phyloP scores from a whole-genome alignment of 2,797 vertebrate species.

The Labroides dimidiatus region DNA sequence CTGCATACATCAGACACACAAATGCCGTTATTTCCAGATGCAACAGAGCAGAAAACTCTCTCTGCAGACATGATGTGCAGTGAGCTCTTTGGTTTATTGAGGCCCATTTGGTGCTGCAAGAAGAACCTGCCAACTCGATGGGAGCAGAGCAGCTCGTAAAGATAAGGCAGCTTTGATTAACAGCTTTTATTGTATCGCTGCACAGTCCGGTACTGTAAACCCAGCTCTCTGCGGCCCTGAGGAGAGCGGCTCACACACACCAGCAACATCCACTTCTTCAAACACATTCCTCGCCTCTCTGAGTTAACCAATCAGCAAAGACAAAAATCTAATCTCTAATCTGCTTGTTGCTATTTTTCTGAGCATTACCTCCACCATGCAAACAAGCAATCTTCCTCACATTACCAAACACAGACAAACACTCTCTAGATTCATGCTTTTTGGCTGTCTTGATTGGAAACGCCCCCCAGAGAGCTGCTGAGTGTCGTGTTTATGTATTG shows the following conservation, averaged over 20 bases:
- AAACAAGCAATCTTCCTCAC: not conserved
- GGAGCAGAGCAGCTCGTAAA: constrained; percentile 22
- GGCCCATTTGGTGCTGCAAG: constrained; percentile 3
- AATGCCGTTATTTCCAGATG: not conserved
- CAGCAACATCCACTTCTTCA: constrained; percentile 9
- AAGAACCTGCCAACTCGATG: constrained; percentile 18
- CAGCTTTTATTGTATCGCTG: constrained; percentile 16
- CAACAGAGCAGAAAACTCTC: not conserved
- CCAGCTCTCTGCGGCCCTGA: not conserved
- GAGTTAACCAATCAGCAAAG: constrained; percentile 10
- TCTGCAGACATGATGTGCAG: not conserved
- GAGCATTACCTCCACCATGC: not conserved
- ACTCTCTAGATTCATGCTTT: not conserved
- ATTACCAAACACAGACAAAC: not conserved
- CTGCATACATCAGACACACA: not conserved
- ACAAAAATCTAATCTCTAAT: not conserved
- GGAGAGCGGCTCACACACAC: constrained; percentile 8
- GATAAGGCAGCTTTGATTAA: constrained; percentile 25
- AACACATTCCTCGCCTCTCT: constrained; percentile 1
- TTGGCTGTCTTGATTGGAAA: not conserved
- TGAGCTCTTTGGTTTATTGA: constrained; percentile 3
- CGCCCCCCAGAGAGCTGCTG: not conserved
- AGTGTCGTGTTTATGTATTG: constrained; percentile 34
- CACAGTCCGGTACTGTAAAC: not conserved
- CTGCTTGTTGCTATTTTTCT: not conserved